Conservation (phyloP, 2,888 invertebrate genomes). For the Melanchra persicariae region DNA sequence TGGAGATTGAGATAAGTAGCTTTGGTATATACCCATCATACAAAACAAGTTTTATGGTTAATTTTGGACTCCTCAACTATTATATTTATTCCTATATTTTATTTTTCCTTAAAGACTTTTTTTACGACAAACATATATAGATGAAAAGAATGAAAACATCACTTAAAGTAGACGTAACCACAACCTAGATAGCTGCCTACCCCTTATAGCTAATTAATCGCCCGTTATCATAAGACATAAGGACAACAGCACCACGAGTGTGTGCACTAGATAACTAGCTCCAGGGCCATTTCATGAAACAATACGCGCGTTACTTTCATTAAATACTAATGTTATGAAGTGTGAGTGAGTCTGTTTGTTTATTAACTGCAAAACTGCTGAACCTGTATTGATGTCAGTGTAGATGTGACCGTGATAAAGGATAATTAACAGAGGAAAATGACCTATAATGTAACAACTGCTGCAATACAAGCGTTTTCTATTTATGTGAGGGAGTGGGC, state of each 20-base stretch:
- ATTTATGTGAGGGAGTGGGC: too few relatives aligned
- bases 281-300: conserved; percentile 15
- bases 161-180: too few relatives aligned
- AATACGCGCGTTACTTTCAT: conserved; percentile 16
- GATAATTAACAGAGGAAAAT: too few relatives aligned
- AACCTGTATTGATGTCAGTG: neutral
- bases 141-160: neutral
- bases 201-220: neutral
- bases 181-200: neutral
- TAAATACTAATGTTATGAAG: neutral
- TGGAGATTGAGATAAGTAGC: neutral
- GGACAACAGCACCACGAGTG: conserved; percentile 31
- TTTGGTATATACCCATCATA: neutral
- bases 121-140: neutral
- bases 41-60: too few relatives aligned
- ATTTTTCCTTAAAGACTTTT: neutral
- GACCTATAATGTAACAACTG: too few relatives aligned
- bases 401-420: too few relatives aligned
- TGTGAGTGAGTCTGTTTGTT: neutral
- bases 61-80: too few relatives aligned
- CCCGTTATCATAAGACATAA: neutral
- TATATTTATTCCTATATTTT: too few relatives aligned
- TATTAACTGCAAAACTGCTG: neutral
- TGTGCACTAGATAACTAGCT: conserved; percentile 1
- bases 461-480: too few relatives aligned